Evolutionary conservation across 2,113 vertebrate genomes (phyloP).

Genomic region (Microcebus lehilahytsara): DNA sequence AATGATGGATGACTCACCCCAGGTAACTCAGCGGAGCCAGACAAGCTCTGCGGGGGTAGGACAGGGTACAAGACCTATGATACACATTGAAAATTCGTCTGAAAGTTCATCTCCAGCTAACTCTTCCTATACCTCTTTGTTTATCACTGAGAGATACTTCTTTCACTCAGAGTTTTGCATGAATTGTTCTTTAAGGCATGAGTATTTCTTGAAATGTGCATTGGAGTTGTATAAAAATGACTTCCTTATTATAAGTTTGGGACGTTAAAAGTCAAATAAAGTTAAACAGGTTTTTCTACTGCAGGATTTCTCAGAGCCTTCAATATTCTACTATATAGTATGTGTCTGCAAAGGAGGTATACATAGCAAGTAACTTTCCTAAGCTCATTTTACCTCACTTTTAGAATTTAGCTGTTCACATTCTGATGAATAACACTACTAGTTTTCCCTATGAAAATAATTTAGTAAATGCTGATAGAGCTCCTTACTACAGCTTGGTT

Average conservation of each 20-base stretch:
- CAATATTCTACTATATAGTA: neutral
- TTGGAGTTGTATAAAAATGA: neutral
- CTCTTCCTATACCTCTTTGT: neutral
- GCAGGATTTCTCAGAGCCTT: neutral
- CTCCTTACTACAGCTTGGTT: neutral
- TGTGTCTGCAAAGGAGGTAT: neutral
- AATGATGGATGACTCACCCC: neutral
- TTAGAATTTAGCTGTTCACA: neutral
- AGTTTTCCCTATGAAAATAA: neutral
- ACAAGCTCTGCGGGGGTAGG: neutral
- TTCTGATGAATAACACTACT: neutral
- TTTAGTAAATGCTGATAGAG: neutral
- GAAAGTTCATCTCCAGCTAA: neutral
- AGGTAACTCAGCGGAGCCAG: neutral
- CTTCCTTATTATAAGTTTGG: neutral
- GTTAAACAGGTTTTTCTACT: neutral
- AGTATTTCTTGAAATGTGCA: neutral
- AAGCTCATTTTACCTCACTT: neutral
- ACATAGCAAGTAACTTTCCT: neutral
- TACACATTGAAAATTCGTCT: neutral
- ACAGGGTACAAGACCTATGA: neutral
- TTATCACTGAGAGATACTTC: neutral
- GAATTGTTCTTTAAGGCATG: neutral
- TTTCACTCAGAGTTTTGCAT: neutral
- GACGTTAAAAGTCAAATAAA: neutral